Evolutionary conservation across 2,888 invertebrate species (phyloP).

Genomic region (Drosophila macrospina): DNA sequence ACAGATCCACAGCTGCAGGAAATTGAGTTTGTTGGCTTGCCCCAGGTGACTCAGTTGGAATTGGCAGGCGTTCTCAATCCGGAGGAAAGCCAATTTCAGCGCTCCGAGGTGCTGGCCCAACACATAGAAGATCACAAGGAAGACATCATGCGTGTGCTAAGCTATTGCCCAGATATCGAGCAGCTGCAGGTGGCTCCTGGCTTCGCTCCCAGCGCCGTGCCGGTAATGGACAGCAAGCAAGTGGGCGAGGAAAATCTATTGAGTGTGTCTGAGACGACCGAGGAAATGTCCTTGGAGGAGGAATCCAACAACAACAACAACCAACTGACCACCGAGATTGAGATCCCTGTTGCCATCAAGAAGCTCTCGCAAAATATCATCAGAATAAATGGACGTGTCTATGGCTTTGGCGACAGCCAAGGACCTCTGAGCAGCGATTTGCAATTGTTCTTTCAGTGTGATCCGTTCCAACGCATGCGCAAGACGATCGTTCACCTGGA

Average conservation of each 20-base stretch:
- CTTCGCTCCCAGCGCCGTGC: not conserved
- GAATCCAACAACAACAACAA: not conserved
- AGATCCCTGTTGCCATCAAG: not conserved
- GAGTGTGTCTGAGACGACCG: constrained; percentile 11
- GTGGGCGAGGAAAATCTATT: constrained; percentile 25
- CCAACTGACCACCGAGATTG: not conserved
- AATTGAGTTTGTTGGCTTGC: constrained; percentile 59
- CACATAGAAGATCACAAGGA: constrained; percentile 43
- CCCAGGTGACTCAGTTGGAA: constrained; percentile 43
- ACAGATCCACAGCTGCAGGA: constrained; percentile 19
- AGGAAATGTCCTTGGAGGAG: not conserved
- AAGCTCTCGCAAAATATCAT: constrained; percentile 45
- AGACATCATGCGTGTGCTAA: constrained; percentile 61
- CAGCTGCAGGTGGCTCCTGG: constrained; percentile 61
- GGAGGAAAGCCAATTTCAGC: constrained; percentile 49
- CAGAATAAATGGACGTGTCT: constrained; percentile 64
- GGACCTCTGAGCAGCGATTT: constrained; percentile 36
- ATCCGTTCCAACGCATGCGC: constrained; percentile 60
- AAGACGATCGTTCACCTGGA: constrained; percentile 68
- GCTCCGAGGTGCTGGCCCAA: constrained; percentile 57
- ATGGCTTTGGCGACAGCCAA: constrained; percentile 26
- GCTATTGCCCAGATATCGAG: constrained; percentile 67
- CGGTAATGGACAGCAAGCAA: not conserved
- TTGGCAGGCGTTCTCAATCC: constrained; percentile 9
- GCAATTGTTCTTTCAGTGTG: constrained; percentile 61